A percentile compares a stretch with the other conserved stretches of the same genome.
phyloP scores from a whole-genome alignment of 2,888 invertebrate genomes.

The Chironomus tentans region DNA sequence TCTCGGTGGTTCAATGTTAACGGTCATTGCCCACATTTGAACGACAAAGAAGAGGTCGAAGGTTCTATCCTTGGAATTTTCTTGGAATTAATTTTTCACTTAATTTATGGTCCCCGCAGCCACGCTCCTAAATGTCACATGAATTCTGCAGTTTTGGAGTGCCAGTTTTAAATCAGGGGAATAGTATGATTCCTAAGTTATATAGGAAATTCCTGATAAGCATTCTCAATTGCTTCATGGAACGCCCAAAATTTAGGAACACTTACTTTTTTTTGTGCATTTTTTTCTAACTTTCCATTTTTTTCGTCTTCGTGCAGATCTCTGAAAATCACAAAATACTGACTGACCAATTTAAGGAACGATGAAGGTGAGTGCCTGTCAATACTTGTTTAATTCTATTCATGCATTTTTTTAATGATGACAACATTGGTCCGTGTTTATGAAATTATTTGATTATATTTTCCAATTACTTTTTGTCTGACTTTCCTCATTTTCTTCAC shows the following conservation, averaged over 20 bases:
- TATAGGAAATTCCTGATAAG: constrained; percentile 21
- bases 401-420: constrained; percentile 20
- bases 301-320: background rate
- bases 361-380: background rate
- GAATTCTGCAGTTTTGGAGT: constrained; percentile 18
- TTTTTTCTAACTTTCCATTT: background rate
- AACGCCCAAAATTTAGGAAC: constrained; percentile 23
- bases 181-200: constrained; percentile 15
- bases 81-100: background rate
- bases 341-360: background rate
- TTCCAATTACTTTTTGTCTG: constrained; percentile 31
- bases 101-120: constrained; percentile 14
- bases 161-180: constrained; percentile 26
- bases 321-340: background rate
- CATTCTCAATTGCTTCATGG: constrained; percentile 4
- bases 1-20: background rate
- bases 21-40: background rate
- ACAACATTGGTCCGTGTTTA: constrained; percentile 36
- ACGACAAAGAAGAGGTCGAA: background rate
- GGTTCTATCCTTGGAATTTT: background rate
- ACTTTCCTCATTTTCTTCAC: background rate
- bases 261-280: background rate
- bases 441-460: constrained; percentile 34
- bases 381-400: background rate
- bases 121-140: constrained; percentile 15